A percentile compares a stretch with the other conserved stretches of the same genome.
Evolutionary conservation across 2,113 vertebrate genomes (phyloP).

Genomic region (Leuciscus idus): DNA sequence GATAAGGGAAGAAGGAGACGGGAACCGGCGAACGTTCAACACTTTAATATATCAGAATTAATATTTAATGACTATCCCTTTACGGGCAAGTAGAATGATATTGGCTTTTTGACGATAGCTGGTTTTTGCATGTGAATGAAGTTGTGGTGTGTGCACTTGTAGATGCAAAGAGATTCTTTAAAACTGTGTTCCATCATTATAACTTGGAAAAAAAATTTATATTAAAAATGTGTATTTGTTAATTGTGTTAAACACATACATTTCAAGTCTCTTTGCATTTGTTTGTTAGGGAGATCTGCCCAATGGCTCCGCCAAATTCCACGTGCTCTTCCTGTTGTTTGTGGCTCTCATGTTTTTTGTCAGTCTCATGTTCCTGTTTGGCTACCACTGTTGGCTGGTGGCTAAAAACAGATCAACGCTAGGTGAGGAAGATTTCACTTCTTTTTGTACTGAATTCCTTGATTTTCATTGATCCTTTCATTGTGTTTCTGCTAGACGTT

Average conservation of each 20-base stretch:
- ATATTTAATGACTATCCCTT: too few species aligned
- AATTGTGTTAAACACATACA: background rate
- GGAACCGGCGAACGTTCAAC: too few species aligned
- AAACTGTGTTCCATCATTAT: too few species aligned
- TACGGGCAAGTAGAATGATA: too few species aligned
- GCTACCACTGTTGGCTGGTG: slow-evolving; percentile 96
- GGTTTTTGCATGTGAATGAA: too few species aligned
- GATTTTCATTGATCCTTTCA: slow-evolving; percentile 23
- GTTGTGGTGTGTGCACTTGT: too few species aligned
- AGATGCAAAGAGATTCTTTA: too few species aligned
- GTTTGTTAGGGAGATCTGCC: slow-evolving; percentile 83
- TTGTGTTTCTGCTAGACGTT: background rate
- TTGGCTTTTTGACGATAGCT: too few species aligned
- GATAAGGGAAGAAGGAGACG: too few species aligned
- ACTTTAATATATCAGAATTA: too few species aligned
- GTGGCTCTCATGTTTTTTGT: slow-evolving; percentile 97
- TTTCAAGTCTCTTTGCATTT: slow-evolving; percentile 47
- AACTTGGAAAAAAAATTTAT: too few species aligned
- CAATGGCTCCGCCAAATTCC: slow-evolving; percentile 90
- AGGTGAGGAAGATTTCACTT: slow-evolving; percentile 77
- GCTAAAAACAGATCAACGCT: slow-evolving; percentile 94
- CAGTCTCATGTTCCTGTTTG: slow-evolving; percentile 96
- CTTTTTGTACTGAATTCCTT: slow-evolving; percentile 31
- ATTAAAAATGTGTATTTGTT: background rate
- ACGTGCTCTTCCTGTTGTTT: slow-evolving; percentile 95